Evolutionary conservation across 2,797 vertebrate genomes (phyloP).

Genomic region (Nannoperca australis): DNA sequence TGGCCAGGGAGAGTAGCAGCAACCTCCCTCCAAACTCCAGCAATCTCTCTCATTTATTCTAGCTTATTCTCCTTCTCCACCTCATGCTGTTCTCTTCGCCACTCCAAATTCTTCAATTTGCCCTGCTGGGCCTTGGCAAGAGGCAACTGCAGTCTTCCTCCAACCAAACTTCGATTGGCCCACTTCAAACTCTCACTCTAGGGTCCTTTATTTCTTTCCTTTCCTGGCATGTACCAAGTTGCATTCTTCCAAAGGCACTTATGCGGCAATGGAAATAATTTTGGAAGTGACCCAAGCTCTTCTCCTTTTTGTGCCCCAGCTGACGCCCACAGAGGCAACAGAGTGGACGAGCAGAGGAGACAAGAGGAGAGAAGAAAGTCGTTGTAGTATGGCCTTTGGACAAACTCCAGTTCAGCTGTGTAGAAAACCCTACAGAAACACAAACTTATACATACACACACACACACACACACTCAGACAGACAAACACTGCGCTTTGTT

Average conservation of each 20-base stretch:
- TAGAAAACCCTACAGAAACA: slow-evolving; percentile 46
- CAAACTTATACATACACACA: slow-evolving; percentile 37
- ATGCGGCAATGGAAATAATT: slow-evolving; percentile 77
- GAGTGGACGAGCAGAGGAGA: slow-evolving; percentile 29
- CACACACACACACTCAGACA: slow-evolving; percentile 40
- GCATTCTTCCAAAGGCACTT: slow-evolving; percentile 81
- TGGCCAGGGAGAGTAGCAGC: slow-evolving; percentile 36
- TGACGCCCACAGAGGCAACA: slow-evolving; percentile 49
- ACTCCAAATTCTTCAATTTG: slow-evolving; percentile 69
- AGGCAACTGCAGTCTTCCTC: slow-evolving; percentile 55
- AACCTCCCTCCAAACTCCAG: slow-evolving; percentile 53
- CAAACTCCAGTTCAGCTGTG: slow-evolving; percentile 50
- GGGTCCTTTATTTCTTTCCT: slow-evolving; percentile 73
- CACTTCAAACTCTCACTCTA: slow-evolving; percentile 72
- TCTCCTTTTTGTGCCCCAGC: slow-evolving; percentile 52
- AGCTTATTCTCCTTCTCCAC: slow-evolving; percentile 60
- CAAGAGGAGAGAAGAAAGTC: slow-evolving; percentile 24
- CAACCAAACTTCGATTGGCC: slow-evolving; percentile 72
- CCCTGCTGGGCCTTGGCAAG: slow-evolving; percentile 68
- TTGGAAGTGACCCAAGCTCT: slow-evolving; percentile 67
- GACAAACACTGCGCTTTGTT: slow-evolving; percentile 46
- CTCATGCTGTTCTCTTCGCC: slow-evolving; percentile 56
- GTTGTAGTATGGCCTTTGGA: slow-evolving; percentile 44
- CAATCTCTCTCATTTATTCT: slow-evolving; percentile 59
- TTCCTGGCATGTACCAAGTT: slow-evolving; percentile 73